phyloP scores from a whole-genome alignment of 2,888 invertebrate genomes.

The Oasisia sp. region DNA sequence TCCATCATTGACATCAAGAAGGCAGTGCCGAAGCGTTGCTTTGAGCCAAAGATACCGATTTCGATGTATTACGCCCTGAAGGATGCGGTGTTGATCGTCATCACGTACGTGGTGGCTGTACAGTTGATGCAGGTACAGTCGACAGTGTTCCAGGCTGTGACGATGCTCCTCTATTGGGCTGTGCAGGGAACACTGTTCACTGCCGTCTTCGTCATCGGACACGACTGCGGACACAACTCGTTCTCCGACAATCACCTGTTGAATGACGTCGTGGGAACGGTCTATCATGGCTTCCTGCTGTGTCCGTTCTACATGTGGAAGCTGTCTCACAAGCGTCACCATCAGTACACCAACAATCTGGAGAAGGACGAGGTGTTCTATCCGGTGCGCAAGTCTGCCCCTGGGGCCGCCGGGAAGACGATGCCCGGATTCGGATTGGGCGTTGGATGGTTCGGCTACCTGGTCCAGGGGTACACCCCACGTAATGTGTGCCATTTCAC shows the following conservation, averaged over 20 bases:
- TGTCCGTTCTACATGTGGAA: constrained; percentile 62
- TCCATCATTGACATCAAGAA: constrained; percentile 56
- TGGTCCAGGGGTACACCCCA: constrained; percentile 55
- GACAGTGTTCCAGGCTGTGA: not conserved
- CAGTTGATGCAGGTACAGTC: constrained; percentile 18
- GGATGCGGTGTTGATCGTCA: constrained; percentile 48
- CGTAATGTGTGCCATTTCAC: constrained; percentile 52
- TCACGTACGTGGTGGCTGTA: constrained; percentile 39
- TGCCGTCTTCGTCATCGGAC: constrained; percentile 56
- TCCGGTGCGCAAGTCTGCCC: constrained; percentile 47
- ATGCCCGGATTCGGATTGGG: constrained; percentile 46
- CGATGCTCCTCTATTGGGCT: constrained; percentile 53
- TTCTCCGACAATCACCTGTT: constrained; percentile 52
- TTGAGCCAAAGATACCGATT: constrained; percentile 47
- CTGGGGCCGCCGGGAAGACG: not conserved
- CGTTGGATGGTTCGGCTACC: constrained; percentile 57
- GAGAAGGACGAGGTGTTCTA: constrained; percentile 55
- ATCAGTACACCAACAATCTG: constrained; percentile 59
- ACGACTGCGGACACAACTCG: constrained; percentile 54
- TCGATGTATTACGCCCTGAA: constrained; percentile 56
- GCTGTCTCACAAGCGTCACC: constrained; percentile 57
- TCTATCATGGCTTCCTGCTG: constrained; percentile 54
- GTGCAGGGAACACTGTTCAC: constrained; percentile 59
- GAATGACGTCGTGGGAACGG: constrained; percentile 55
- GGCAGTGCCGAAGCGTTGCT: constrained; percentile 53